Evolutionary conservation across 2,113 vertebrate species (phyloP).

Genomic region (Stomatorhinus ivindoensis): DNA sequence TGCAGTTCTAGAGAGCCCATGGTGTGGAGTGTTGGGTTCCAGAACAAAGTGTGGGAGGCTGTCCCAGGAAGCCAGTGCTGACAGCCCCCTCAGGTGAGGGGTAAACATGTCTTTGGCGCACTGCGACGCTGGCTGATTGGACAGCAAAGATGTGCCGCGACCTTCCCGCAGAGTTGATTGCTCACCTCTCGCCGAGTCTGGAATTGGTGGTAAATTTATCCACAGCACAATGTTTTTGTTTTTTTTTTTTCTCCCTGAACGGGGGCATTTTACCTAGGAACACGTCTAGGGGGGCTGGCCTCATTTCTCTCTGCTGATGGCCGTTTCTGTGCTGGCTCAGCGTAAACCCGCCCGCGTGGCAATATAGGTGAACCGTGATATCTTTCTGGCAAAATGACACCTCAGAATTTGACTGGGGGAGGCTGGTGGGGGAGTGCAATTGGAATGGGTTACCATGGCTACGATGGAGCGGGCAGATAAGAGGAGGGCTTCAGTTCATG

Average conservation of each 20-base stretch:
- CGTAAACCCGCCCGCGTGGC: neutral
- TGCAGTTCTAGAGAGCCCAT: neutral
- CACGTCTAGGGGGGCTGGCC: conserved; percentile 18
- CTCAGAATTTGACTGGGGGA: neutral
- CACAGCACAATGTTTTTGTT: conserved; percentile 37
- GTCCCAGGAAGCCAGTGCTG: neutral
- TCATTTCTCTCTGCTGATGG: conserved; percentile 7
- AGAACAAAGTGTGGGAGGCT: neutral
- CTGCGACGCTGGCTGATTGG: conserved; percentile 16
- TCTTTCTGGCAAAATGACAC: neutral
- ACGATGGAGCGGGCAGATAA: neutral
- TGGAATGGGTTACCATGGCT: neutral
- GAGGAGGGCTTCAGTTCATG: neutral
- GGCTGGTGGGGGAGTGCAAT: neutral
- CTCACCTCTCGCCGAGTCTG: neutral
- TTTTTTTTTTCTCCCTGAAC: conserved; percentile 28
- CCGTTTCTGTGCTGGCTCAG: neutral
- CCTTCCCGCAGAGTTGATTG: conserved; percentile 30
- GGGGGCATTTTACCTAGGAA: conserved; percentile 45
- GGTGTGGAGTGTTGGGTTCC: neutral
- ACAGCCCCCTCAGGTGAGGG: neutral
- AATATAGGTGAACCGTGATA: neutral
- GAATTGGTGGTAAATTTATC: conserved; percentile 44
- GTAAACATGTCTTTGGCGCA: neutral
- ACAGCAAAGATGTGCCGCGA: conserved; percentile 21